Conservation (phyloP, 1,140 invertebrate genomes). For the Acromyrmex charruanus region DNA sequence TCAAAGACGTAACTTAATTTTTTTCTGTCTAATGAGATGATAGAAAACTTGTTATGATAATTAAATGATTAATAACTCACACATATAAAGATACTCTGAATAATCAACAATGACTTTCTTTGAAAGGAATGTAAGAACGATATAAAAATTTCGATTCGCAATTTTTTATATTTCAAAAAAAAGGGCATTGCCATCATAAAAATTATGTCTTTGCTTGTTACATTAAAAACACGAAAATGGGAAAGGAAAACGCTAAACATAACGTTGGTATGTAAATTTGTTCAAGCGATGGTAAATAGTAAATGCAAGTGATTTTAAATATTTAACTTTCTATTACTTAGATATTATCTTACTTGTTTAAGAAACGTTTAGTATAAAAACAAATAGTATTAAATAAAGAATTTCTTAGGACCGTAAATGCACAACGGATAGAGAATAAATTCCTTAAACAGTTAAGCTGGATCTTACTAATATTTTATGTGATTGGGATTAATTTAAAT, state of each 20-base stretch:
- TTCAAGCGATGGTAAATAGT: background rate
- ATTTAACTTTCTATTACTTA: background rate
- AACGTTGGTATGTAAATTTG: background rate
- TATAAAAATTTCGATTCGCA: background rate
- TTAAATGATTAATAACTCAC: background rate
- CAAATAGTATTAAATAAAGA: background rate
- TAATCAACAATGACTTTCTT: background rate
- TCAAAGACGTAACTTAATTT: background rate
- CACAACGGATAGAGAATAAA: too few relatives aligned
- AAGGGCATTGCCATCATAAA: background rate
- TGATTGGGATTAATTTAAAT: background rate
- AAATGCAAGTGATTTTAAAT: background rate
- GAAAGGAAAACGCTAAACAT: background rate
- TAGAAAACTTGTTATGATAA: background rate
- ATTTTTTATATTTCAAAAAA: background rate
- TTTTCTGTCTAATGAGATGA: background rate
- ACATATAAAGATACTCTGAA: too few relatives aligned
- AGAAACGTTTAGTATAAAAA: background rate
- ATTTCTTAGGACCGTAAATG: too few relatives aligned
- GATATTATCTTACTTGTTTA: slow-evolving; percentile 10
- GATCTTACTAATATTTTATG: background rate
- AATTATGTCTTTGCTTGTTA: background rate
- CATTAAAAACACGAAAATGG: background rate
- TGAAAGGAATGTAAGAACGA: background rate
- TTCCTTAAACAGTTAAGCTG: too few relatives aligned